These are phyloP conservation scores for Sipha maydis DNA, from an alignment of 2,888 invertebrate genomes.

Conservation along the genomic window DNA sequence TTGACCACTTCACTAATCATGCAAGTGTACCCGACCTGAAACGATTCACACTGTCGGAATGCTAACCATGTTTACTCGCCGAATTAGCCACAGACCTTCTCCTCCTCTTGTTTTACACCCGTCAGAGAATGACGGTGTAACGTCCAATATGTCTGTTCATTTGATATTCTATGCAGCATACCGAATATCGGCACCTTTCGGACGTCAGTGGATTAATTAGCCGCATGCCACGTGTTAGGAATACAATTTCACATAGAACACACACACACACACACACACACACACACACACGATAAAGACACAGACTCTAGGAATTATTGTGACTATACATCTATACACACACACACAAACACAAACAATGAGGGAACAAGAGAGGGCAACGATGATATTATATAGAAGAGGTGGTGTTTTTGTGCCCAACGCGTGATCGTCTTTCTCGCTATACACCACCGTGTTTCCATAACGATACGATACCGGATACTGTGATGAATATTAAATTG, in stretches of 20 bases:
- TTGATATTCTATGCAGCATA: slow-evolving; percentile 40
- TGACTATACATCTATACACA: slow-evolving; percentile 17
- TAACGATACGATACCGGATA: slow-evolving; percentile 37
- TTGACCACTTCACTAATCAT: slow-evolving; percentile 33
- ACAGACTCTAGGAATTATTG: slow-evolving; percentile 21
- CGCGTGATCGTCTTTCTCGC: slow-evolving; percentile 43
- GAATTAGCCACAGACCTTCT: not conserved
- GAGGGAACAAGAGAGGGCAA: not conserved
- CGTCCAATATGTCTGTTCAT: slow-evolving; percentile 25
- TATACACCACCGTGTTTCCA: not conserved
- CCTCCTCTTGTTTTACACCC: not conserved
- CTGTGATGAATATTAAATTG: slow-evolving; percentile 60
- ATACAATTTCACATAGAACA: slow-evolving; percentile 42
- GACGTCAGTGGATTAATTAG: slow-evolving; percentile 57
- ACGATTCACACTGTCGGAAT: slow-evolving; percentile 29
- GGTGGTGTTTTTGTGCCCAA: not conserved
- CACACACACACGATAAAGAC: no score
- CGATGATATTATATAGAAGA: not conserved
- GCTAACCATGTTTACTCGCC: slow-evolving; percentile 29
- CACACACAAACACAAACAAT: not conserved
- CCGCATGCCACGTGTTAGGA: slow-evolving; percentile 52
- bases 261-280: not conserved
- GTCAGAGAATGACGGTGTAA: not conserved
- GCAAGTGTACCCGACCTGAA: slow-evolving; percentile 7
- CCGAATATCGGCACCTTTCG: slow-evolving; percentile 56